phyloP scores from a whole-genome alignment of 1,140 invertebrate species.

The Apis florea region DNA sequence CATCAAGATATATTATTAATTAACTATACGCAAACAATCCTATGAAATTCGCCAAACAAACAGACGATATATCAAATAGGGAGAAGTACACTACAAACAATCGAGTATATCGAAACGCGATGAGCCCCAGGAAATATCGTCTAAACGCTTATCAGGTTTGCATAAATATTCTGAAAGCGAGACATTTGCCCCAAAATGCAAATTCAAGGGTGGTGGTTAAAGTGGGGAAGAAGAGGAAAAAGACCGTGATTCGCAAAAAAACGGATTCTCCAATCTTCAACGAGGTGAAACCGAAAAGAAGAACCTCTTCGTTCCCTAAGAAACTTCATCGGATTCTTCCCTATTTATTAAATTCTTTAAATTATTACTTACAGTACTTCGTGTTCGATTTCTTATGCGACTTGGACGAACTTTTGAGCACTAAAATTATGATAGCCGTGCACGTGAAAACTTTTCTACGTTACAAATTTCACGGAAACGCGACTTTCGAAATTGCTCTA shows the following conservation, averaged over 20 bases:
- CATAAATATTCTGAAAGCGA: conserved; percentile 81
- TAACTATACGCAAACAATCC: no score
- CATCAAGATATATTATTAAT: neutral
- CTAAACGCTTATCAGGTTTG: conserved; percentile 76
- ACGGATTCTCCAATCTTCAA: conserved; percentile 83
- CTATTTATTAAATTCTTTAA: conserved; percentile 40
- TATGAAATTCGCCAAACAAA: conserved; percentile 28
- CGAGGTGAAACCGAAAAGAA: conserved; percentile 76
- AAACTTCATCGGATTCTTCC: neutral
- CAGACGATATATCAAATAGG: conserved; percentile 28
- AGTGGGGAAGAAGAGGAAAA: conserved; percentile 81
- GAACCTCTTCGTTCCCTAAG: no score
- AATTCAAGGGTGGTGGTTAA: conserved; percentile 82
- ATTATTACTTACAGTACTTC: conserved; percentile 78
- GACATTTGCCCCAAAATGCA: conserved; percentile 79
- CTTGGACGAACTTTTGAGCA: conserved; percentile 71
- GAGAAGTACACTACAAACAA: conserved; percentile 22
- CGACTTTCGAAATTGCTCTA: conserved; percentile 84
- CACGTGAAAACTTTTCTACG: conserved; percentile 71
- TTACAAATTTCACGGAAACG: conserved; percentile 74
- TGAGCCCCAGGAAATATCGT: conserved; percentile 57
- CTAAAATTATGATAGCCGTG: conserved; percentile 74
- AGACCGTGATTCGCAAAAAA: conserved; percentile 79
- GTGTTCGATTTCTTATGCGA: conserved; percentile 71
- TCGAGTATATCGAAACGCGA: conserved; percentile 39